Evolutionary conservation across 2,797 vertebrate species (phyloP).

Genomic region (Dendrocincla fuliginosa): DNA sequence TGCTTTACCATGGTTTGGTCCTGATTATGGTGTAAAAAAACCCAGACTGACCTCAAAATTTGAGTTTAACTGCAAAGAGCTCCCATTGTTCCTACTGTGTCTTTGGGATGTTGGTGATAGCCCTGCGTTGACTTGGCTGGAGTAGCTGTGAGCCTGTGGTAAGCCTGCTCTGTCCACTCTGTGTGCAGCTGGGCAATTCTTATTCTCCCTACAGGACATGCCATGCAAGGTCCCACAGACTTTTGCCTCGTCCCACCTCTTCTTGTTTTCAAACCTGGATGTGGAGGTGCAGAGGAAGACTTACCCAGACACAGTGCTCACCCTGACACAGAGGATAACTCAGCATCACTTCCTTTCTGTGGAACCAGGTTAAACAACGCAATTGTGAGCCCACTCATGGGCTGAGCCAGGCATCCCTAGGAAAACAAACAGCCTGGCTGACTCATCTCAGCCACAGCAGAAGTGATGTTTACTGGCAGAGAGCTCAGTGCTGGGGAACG

Average conservation of each 20-base stretch:
- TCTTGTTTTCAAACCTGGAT: neutral
- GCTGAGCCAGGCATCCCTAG: conserved; percentile 35
- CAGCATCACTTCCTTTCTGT: neutral
- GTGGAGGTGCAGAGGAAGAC: neutral
- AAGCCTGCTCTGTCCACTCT: neutral
- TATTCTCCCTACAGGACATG: conserved; percentile 35
- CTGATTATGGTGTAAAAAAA: neutral
- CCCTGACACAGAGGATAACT: neutral
- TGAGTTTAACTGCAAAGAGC: neutral
- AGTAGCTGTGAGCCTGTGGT: neutral
- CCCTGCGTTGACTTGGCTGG: neutral
- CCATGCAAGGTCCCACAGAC: neutral
- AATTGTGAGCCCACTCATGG: neutral
- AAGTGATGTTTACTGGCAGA: conserved; percentile 54
- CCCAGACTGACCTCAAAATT: neutral
- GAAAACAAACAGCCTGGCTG: conserved; percentile 62
- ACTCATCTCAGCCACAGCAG: conserved; percentile 35
- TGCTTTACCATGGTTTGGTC: conserved; percentile 3
- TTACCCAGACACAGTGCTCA: neutral
- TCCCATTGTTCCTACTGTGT: neutral
- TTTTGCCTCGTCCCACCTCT: neutral
- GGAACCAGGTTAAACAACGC: conserved; percentile 26
- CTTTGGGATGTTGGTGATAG: neutral
- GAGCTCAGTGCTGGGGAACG: neutral
- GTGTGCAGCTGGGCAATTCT: neutral